phyloP scores from a whole-genome alignment of 1,140 invertebrate genomes.

The Ganaspis sp. region DNA sequence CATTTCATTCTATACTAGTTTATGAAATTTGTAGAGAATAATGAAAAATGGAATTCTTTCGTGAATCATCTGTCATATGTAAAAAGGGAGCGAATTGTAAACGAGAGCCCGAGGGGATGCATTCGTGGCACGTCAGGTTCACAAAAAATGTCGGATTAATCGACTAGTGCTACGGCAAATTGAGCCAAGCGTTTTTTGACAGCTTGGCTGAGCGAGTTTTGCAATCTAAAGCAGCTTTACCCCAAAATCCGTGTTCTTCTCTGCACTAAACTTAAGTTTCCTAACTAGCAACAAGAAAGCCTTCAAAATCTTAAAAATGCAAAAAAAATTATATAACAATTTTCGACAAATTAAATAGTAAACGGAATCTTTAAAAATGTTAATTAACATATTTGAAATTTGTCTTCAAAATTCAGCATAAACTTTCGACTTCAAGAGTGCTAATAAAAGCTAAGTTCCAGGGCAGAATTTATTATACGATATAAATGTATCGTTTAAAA shows the following conservation, averaged over 20 bases:
- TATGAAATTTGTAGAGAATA: neutral
- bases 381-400: too few relatives aligned
- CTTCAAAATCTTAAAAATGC: neutral
- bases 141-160: slow-evolving; percentile 35
- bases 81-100: slow-evolving; percentile 23
- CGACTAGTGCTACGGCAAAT: slow-evolving; percentile 31
- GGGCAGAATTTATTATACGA: too few relatives aligned
- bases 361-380: too few relatives aligned
- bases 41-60: neutral
- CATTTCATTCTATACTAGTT: neutral
- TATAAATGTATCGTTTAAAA: too few relatives aligned
- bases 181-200: slow-evolving; percentile 34
- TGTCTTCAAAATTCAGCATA: too few relatives aligned
- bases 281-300: neutral
- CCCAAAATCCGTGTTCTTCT: slow-evolving; percentile 23
- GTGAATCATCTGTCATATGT: neutral
- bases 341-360: too few relatives aligned
- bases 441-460: too few relatives aligned
- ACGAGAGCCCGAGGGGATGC: neutral
- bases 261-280: neutral
- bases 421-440: too few relatives aligned
- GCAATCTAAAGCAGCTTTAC: slow-evolving; percentile 33
- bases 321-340: too few relatives aligned
- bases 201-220: slow-evolving; percentile 17
- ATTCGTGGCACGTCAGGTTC: slow-evolving; percentile 18